Evolutionary conservation across 64 coral and sea anemone species (phyloP).

Genomic region (Orbicella faveolata): DNA sequence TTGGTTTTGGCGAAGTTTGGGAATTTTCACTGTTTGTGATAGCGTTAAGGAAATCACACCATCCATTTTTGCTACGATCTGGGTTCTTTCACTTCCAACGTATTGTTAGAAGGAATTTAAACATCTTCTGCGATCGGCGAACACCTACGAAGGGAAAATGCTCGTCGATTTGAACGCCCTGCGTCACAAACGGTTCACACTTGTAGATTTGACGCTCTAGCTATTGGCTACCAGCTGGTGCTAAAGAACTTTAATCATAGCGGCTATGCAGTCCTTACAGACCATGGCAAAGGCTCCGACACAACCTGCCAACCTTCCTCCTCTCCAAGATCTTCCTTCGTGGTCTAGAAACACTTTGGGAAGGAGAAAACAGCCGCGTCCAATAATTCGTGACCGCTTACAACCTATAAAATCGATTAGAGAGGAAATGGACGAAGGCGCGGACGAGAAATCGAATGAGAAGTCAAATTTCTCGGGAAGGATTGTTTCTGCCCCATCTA

Average conservation of each 20-base stretch:
- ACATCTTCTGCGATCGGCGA: background rate
- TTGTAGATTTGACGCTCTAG: background rate
- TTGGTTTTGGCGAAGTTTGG: background rate
- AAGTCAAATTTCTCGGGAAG: constrained; percentile 57
- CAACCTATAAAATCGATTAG: constrained; percentile 64
- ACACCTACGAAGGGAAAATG: background rate
- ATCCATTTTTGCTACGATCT: constrained; percentile 28
- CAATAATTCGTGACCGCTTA: constrained; percentile 82
- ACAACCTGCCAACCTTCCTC: constrained; percentile 73
- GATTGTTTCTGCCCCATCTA: constrained; percentile 77
- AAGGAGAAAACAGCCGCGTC: constrained; percentile 71
- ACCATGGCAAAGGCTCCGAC: constrained; percentile 84
- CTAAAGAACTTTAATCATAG: background rate
- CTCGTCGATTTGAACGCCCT: background rate
- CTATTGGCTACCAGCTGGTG: no score
- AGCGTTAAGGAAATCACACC: background rate
- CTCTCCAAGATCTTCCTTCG: constrained; percentile 89
- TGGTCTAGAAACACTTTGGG: constrained; percentile 88
- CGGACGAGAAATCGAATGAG: constrained; percentile 56
- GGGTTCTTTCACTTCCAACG: background rate
- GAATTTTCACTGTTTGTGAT: background rate
- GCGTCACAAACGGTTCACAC: background rate
- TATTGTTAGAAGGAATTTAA: background rate
- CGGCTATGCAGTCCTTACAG: constrained; percentile 81
- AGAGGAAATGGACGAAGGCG: constrained; percentile 48